Base-by-base conservation (phyloP, 2,888 invertebrate species). In the Caenorhabditis virilis region DNA sequence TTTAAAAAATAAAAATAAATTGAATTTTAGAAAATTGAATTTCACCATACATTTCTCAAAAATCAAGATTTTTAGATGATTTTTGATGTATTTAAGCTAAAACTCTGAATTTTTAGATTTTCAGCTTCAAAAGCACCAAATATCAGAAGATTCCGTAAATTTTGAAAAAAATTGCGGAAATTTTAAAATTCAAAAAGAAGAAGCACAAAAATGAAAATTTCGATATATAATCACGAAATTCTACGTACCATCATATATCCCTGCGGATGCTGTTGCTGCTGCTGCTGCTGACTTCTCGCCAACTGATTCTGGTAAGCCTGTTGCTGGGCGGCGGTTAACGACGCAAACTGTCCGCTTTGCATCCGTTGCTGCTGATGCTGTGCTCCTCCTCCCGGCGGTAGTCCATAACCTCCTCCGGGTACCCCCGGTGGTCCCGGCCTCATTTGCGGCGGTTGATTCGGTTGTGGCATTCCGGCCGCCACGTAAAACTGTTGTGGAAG, bases 261-360 rank as follows among this genome's bases (percentile, higher is more conserved):
- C 27, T 25, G 25, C 15, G 11, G 27, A 16, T 18, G 16, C 16
- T 45, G 43, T 45, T 2, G 2, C 15, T 36, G 36, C 6, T 30
- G 15, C 42, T 16, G 23, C 15, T 42, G 23, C 15, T 23, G 20
- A 20, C 7, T 23, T 23, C 23, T 9, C 23, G 2, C 42, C 9
- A 15, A 11, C 39, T 9, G 39, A 49, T 33, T 27, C 49, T 33
- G 47, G 53, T 22, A 54, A 59, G 25, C 52, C 41, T 58, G 59
- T 26, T 59, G 59, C 47, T 48, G 50, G 16, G 48, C 30, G 6
- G 60, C 54, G 22, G 48, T 57, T 55, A 69, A 59, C 25, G 69
- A 46, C 0, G 68, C 60, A 30, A 64, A 69, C 46, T 69, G 69
- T 13, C 69, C 69, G 38, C 18, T 7, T 9, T 38, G 38, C n/a